Percentiles rank a stretch among this genome's conserved stretches.
phyloP scores from a whole-genome alignment of 1,140 invertebrate genomes.

The Cotesia typhae region DNA sequence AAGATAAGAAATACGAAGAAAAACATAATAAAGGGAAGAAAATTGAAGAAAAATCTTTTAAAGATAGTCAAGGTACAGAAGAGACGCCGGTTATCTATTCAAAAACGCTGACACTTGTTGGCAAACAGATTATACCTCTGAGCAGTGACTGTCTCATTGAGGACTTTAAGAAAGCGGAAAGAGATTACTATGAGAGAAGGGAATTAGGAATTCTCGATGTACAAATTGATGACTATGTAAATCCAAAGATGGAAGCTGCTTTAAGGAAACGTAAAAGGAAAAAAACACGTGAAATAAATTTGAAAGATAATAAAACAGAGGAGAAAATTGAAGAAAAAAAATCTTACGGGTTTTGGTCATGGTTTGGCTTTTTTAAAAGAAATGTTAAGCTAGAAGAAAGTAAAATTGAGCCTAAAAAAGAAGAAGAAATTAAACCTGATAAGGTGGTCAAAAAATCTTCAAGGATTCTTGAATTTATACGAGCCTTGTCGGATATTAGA shows the following conservation, averaged over 20 bases:
- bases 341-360: conserved; percentile 18
- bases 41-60: conserved; percentile 31
- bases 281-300: conserved; percentile 19
- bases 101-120: background rate
- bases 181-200: conserved; percentile 48
- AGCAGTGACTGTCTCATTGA: conserved; percentile 55
- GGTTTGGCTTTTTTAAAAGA: conserved; percentile 5
- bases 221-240: conserved; percentile 45
- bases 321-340: conserved; percentile 26
- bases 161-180: conserved; percentile 56
- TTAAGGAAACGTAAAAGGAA: conserved; percentile 44
- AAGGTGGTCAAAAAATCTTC: conserved; percentile 13
- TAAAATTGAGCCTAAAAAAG: background rate
- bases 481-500: conserved; percentile 45
- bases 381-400: conserved; percentile 14
- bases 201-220: conserved; percentile 50
- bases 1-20: background rate
- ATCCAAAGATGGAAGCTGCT: conserved; percentile 43
- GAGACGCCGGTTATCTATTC: background rate
- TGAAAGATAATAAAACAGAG: conserved; percentile 29
- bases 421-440: background rate
- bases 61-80: conserved; percentile 8
- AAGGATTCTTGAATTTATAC: conserved; percentile 51
- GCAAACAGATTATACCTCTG: conserved; percentile 61
- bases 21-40: background rate